Conservation (phyloP, 2,113 vertebrate genomes). For the Steatornis caripensis region DNA sequence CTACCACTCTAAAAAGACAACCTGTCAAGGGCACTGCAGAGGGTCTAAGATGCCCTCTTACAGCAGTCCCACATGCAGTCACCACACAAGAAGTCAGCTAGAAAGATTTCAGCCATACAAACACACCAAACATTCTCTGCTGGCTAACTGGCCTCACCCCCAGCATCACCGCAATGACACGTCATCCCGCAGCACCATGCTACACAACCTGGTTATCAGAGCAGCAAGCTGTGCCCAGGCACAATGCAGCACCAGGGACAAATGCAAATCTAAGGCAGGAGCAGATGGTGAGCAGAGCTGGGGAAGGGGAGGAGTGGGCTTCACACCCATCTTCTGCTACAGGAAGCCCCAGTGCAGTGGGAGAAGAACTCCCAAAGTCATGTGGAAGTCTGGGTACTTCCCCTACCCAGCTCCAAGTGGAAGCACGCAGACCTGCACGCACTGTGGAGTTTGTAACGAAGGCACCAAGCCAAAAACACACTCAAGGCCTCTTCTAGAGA, state of each 20-base stretch:
- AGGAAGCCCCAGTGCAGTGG: background rate
- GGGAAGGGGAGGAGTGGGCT: background rate
- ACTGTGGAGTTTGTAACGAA: background rate
- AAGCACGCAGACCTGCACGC: fast-evolving
- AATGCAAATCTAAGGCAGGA: background rate
- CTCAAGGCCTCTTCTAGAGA: background rate
- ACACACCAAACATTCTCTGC: background rate
- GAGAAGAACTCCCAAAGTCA: background rate
- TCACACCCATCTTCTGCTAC: background rate
- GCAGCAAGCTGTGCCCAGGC: background rate
- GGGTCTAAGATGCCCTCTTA: background rate
- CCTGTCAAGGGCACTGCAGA: background rate
- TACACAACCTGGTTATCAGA: too few relatives aligned
- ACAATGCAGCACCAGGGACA: background rate
- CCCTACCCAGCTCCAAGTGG: background rate
- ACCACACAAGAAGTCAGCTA: fast-evolving
- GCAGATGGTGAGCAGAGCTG: background rate
- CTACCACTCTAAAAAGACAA: background rate
- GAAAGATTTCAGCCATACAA: background rate
- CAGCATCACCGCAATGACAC: background rate
- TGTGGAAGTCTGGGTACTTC: background rate
- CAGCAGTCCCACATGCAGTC: too few relatives aligned
- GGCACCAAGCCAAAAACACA: fast-evolving
- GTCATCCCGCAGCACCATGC: background rate
- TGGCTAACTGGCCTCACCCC: background rate